A percentile compares a stretch with the other conserved stretches of the same genome.
Conservation (phyloP, 2,888 invertebrate species). For the Polymixis lichenea region DNA sequence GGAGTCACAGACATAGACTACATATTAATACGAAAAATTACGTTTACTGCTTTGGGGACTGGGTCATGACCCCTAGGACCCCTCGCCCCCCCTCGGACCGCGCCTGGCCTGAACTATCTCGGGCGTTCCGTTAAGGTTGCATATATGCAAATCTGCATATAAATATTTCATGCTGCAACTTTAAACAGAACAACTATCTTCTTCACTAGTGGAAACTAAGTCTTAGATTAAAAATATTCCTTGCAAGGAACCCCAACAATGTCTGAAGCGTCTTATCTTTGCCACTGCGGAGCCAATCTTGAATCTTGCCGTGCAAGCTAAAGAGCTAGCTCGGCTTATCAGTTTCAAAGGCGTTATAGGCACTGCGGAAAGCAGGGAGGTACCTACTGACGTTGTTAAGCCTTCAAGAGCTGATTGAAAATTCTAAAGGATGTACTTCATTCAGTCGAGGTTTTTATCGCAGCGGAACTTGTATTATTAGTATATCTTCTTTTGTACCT, state of each 20-base stretch:
- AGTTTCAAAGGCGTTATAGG: slow-evolving; percentile 25
- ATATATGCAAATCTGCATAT: no score
- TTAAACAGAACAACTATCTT: not conserved
- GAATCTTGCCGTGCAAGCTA: slow-evolving; percentile 28
- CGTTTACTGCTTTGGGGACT: no score
- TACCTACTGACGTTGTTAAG: slow-evolving; percentile 25
- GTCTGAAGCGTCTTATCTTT: slow-evolving; percentile 35
- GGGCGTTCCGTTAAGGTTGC: no score
- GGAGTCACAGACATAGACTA: no score
- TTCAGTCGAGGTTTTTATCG: not conserved
- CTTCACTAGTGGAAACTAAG: not conserved
- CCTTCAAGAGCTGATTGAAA: slow-evolving; percentile 25
- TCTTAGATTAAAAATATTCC: slow-evolving; percentile 27
- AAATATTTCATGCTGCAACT: not conserved
- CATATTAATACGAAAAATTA: no score
- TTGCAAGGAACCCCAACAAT: slow-evolving; percentile 13
- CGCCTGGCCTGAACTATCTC: no score
- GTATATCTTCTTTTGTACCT: not conserved
- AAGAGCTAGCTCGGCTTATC: slow-evolving; percentile 39
- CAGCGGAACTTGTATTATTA: not conserved
- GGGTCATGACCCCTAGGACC: no score
- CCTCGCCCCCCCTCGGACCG: no score
- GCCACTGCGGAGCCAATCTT: slow-evolving; percentile 32
- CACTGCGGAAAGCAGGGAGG: not conserved
- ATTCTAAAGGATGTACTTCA: slow-evolving; percentile 4